Percentiles rank a stretch among this genome's conserved stretches.
Conservation (phyloP, 2,797 vertebrate species). For the Poecilia wingei region DNA sequence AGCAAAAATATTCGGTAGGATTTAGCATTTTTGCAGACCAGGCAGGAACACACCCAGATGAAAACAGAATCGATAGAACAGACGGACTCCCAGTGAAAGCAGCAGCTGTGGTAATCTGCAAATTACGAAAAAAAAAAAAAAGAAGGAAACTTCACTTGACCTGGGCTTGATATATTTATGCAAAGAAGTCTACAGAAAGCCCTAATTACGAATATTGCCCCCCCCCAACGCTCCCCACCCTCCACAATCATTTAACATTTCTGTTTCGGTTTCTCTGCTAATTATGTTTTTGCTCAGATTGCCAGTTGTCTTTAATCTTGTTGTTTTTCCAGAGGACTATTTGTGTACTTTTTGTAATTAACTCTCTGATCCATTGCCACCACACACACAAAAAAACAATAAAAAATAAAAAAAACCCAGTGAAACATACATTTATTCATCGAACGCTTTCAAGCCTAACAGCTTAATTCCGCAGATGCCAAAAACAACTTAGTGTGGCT, state of each 20-base stretch:
- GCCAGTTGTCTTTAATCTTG: slow-evolving; percentile 12
- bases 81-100: not conserved
- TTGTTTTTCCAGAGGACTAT: not conserved
- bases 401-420: not conserved
- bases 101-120: slow-evolving; percentile 4
- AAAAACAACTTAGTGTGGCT: not conserved
- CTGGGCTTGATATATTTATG: slow-evolving; percentile 6
- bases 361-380: slow-evolving; percentile 8
- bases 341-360: slow-evolving; percentile 18
- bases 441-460: slow-evolving; percentile 2
- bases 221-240: too few relatives aligned
- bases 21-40: not conserved
- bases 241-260: not conserved
- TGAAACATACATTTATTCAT: slow-evolving; percentile 11
- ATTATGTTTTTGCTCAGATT: not conserved
- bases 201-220: not conserved
- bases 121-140: not conserved
- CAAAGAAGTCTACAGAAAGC: not conserved
- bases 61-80: not conserved
- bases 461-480: slow-evolving; percentile 6
- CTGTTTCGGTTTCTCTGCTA: not conserved
- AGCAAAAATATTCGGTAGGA: too few relatives aligned
- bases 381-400: too few relatives aligned
- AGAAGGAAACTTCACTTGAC: slow-evolving; percentile 5
- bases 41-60: not conserved